A percentile compares a stretch with the other conserved stretches of the same genome.
Evolutionary conservation across 1,140 invertebrate genomes (phyloP).

Genomic region (Oscheius sp.): DNA sequence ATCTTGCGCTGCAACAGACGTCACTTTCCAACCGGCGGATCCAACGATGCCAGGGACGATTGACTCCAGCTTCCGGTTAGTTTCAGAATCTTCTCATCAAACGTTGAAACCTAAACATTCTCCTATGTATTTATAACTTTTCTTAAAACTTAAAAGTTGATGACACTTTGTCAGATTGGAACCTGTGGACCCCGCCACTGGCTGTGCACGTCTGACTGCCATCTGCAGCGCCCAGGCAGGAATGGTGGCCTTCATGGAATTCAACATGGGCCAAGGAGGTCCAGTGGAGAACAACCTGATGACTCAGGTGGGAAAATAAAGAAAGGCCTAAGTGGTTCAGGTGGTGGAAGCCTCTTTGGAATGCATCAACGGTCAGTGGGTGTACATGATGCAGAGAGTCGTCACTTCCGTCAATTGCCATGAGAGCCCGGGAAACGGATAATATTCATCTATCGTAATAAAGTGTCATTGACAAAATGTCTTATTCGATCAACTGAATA

Average conservation of each 20-base stretch:
- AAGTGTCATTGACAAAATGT: too few species aligned
- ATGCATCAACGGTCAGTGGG: slow-evolving; percentile 21
- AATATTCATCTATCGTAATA: too few species aligned
- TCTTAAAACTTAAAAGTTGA: neutral
- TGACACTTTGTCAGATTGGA: neutral
- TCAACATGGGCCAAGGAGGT: slow-evolving; percentile 23
- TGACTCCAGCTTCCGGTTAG: neutral
- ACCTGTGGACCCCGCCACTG: slow-evolving; percentile 6
- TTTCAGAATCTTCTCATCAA: neutral
- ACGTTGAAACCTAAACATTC: neutral
- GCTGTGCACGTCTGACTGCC: slow-evolving; percentile 11
- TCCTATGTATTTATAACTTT: neutral
- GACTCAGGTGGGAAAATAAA: slow-evolving; percentile 5
- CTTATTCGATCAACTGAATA: too few species aligned
- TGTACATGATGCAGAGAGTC: neutral
- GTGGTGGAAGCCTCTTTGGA: neutral
- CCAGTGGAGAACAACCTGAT: slow-evolving; percentile 13
- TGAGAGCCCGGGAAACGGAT: neutral
- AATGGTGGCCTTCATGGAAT: slow-evolving; percentile 18
- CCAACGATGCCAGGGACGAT: neutral
- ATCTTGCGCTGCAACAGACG: neutral
- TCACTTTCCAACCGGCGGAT: neutral
- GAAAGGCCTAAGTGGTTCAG: neutral
- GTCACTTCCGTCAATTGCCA: neutral
- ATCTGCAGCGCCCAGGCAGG: slow-evolving; percentile 2